phyloP scores from a whole-genome alignment of 2,797 vertebrate species.

The Uromys caudimaculatus region DNA sequence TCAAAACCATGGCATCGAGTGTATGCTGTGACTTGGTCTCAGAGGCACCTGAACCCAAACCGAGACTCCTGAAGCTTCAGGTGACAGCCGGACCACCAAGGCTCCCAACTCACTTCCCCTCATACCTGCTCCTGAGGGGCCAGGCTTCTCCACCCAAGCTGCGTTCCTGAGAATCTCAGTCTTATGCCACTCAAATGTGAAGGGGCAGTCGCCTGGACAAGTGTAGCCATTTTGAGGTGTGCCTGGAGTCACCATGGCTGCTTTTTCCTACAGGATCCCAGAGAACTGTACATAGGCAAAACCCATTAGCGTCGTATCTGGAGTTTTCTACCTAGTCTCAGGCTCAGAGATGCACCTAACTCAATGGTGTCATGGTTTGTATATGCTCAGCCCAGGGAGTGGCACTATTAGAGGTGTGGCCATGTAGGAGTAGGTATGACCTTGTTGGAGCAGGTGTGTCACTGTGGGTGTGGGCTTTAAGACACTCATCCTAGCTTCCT shows the following conservation, averaged over 20 bases:
- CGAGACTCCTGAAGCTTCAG: too few species aligned
- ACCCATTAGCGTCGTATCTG: fast-evolving
- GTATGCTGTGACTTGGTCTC: background rate
- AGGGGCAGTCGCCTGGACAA: background rate
- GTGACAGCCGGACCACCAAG: too few species aligned
- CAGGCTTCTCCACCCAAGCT: background rate
- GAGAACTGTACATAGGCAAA: background rate
- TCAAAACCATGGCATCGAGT: background rate
- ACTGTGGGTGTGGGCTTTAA: too few species aligned
- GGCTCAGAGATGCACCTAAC: background rate
- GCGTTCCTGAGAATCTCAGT: background rate
- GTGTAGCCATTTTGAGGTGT: background rate
- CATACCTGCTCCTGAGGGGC: background rate
- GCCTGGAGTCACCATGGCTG: background rate
- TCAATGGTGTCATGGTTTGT: background rate
- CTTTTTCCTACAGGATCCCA: background rate
- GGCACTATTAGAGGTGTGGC: too few species aligned
- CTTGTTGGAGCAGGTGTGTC: too few species aligned
- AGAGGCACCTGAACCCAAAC: background rate
- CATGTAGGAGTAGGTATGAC: too few species aligned
- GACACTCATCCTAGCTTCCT: too few species aligned
- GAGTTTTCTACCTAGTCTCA: background rate
- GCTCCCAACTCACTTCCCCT: background rate
- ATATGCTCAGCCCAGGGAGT: too few species aligned
- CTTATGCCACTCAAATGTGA: background rate